These are phyloP conservation scores for Nematolebias whitei DNA, from an alignment of 2,113 vertebrate genomes.

Conservation along the genomic window DNA sequence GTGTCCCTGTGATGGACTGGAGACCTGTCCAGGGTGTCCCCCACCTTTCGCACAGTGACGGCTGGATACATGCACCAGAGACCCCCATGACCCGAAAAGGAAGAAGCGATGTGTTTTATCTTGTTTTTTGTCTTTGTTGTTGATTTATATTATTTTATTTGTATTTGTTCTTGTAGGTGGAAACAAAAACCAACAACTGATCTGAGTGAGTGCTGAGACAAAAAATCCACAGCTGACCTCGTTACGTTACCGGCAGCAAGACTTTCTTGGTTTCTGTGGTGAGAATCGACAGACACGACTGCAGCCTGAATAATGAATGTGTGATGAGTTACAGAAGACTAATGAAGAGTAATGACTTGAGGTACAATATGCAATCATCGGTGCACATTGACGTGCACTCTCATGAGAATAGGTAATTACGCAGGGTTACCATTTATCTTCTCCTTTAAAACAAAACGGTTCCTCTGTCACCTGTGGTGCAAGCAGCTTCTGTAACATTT, in stretches of 20 bases:
- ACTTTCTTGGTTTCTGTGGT: constrained; percentile 18
- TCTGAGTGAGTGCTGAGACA: background rate
- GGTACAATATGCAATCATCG: constrained; percentile 1
- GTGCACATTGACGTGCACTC: constrained; percentile 15
- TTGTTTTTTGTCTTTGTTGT: no score
- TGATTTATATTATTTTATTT: background rate
- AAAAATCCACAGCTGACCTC: background rate
- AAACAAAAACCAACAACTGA: constrained; percentile 7
- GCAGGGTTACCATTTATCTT: constrained; percentile 46
- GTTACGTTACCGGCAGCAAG: constrained; percentile 11
- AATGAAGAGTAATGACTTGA: constrained; percentile 59
- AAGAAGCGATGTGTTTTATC: no score
- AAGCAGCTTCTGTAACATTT: constrained; percentile 21
- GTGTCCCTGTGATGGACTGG: no score
- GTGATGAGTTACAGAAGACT: constrained; percentile 64
- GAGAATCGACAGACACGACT: constrained; percentile 36
- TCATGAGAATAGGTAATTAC: constrained; percentile 33
- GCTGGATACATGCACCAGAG: no score
- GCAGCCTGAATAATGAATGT: constrained; percentile 52
- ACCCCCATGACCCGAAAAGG: no score
- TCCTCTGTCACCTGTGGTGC: constrained; percentile 33
- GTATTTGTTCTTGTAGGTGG: background rate
- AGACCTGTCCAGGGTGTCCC: no score
- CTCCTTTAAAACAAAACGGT: constrained; percentile 13
- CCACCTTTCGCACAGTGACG: no score